These are phyloP conservation scores for Ceratoteleas bidentatus DNA, from an alignment of 1,140 invertebrate genomes.

Conservation along the genomic window DNA sequence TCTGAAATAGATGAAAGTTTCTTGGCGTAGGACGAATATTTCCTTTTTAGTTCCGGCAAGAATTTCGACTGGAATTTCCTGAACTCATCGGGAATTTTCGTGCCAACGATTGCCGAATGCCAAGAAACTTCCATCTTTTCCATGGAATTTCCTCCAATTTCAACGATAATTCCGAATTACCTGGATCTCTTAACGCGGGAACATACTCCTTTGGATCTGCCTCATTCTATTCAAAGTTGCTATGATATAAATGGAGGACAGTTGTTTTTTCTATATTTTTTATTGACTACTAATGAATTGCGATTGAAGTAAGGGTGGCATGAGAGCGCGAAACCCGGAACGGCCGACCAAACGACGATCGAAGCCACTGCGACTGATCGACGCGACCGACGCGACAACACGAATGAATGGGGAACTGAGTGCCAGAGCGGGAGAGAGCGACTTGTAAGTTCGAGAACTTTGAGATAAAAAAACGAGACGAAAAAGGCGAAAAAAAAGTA, in stretches of 20 bases:
- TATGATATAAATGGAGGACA: conserved; percentile 21
- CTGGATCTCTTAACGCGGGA: too few species aligned
- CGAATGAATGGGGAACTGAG: conserved; percentile 57
- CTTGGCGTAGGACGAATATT: too few species aligned
- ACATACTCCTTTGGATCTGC: conserved; percentile 25
- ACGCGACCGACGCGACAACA: conserved; percentile 53
- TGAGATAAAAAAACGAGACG: conserved; percentile 8
- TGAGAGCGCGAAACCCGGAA: conserved; percentile 39
- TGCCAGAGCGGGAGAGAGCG: conserved; percentile 29
- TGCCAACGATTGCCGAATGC: too few species aligned
- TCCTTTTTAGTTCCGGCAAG: too few species aligned
- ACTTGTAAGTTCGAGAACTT: conserved; percentile 71
- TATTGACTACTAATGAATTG: conserved; percentile 43
- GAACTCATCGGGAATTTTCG: too few species aligned
- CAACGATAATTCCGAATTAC: too few species aligned
- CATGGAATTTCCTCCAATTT: too few species aligned
- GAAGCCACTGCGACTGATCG: conserved; percentile 56
- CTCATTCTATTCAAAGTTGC: conserved; percentile 21
- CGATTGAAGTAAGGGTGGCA: conserved; percentile 42
- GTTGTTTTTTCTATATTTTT: conserved; percentile 37
- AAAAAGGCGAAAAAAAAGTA: conserved; percentile 59
- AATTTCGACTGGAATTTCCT: too few species aligned
- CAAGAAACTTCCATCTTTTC: too few species aligned
- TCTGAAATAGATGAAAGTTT: too few species aligned
- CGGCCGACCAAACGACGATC: conserved; percentile 58